Base-by-base conservation (phyloP, 2,888 invertebrate species). In the Caenorhabditis sp. region DNA sequence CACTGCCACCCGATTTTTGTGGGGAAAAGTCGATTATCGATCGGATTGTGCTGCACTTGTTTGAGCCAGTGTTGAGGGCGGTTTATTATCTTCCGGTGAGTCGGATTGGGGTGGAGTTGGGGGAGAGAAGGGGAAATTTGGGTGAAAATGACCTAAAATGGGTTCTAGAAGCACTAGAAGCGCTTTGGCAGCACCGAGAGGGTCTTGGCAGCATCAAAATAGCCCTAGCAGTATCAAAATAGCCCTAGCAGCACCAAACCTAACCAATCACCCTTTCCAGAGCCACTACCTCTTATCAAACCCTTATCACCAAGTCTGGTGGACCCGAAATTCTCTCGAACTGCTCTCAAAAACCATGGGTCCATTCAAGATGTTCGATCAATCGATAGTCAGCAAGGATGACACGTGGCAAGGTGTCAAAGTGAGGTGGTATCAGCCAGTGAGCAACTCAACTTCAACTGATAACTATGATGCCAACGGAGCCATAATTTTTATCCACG, bases 401-500 rank as follows among this genome's bases (percentile, higher is more conserved):
- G 40, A 51, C 24, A 37, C 58, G 55, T 79, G 79, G 76, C 20
- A 80, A 56, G 79, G 74, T 0, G 64, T 78, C 1, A 28, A 83
- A 32, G 87, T 86, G 0, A 80, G 87, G 1, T 72, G 87, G 35
- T 89, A 88, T 70, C 55, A 69, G 37, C 88, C 89, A 32, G 32
- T 32, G 20, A 37, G 37, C 11, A 13, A 51, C 1, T 55, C 77
- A 26, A 44, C n/a, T n/a, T n/a, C n/a, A n/a, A n/a, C n/a, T n/a
- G n/a, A n/a, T n/a, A n/a, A n/a, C n/a, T n/a, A n/a, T n/a, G n/a
- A n/a, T n/a, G n/a, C 81, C 9, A 81, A 80, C 20, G 89, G 88
- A n/a, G 89, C 87, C 8, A 83, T 89, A 9, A 35, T 89, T 11
- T 90, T 88, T 9, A 86, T 90, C 35, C 90, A 90, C 68, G 90